These are phyloP conservation scores for Bacillus rossius DNA, from an alignment of 1,140 invertebrate species.

Conservation along the genomic window DNA sequence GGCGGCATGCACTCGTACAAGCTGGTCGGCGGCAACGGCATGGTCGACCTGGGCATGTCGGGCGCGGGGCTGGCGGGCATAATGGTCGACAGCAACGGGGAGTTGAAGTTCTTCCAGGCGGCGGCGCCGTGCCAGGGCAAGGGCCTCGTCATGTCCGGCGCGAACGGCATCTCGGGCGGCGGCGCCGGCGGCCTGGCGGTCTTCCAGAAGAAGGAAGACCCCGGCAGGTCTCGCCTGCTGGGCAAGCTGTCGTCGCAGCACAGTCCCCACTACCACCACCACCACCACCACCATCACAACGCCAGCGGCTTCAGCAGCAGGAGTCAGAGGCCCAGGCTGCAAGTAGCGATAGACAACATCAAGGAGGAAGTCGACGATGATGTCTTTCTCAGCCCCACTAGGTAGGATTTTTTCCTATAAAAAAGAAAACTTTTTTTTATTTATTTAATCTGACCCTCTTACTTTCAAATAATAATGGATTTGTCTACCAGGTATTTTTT, in stretches of 20 bases:
- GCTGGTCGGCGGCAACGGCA: constrained; percentile 47
- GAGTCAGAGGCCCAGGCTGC: constrained; percentile 27
- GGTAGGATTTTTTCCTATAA: constrained; percentile 31
- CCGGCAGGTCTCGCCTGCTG: neutral
- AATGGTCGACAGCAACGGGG: constrained; percentile 56
- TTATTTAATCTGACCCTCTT: neutral
- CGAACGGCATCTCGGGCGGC: neutral
- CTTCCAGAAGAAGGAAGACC: constrained; percentile 4
- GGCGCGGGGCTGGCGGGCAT: constrained; percentile 53
- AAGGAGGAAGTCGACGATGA: constrained; percentile 57
- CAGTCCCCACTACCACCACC: neutral
- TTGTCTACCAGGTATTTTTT: neutral
- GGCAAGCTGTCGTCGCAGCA: neutral
- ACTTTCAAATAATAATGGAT: no score
- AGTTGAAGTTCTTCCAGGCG: constrained; percentile 57
- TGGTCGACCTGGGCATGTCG: constrained; percentile 49
- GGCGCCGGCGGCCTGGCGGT: neutral
- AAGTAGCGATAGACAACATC: constrained; percentile 41
- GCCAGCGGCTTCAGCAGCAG: constrained; percentile 20
- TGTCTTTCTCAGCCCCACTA: constrained; percentile 69
- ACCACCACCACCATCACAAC: constrained; percentile 2
- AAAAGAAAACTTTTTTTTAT: neutral
- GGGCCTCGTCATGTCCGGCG: neutral
- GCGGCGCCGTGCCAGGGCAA: constrained; percentile 22
- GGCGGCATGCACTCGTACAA: constrained; percentile 50